phyloP scores from a whole-genome alignment of 2,113 vertebrate genomes.

The Patagioenas fasciata region DNA sequence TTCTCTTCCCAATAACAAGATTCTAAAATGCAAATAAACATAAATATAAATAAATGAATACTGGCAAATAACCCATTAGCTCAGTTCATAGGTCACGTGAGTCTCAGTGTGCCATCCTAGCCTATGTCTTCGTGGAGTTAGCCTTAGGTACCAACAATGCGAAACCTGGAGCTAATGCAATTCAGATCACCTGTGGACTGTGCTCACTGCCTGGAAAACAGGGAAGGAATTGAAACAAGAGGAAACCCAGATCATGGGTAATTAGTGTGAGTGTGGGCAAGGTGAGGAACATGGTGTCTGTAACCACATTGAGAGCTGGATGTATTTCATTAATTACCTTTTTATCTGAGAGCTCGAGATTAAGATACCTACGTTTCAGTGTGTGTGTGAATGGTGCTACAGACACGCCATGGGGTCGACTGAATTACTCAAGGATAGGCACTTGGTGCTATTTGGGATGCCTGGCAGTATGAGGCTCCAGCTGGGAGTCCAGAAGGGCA shows the following conservation, averaged over 20 bases:
- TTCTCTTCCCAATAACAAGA: not conserved
- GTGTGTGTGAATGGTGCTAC: not conserved
- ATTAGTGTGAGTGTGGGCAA: fast-evolving
- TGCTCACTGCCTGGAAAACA: not conserved
- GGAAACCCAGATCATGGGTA: not conserved
- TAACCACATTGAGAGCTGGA: not conserved
- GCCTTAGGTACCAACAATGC: fast-evolving
- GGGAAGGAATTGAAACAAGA: not conserved
- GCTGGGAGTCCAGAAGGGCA: not conserved
- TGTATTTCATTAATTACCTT: not conserved
- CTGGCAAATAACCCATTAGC: not conserved
- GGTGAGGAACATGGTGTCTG: not conserved
- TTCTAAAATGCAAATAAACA: not conserved
- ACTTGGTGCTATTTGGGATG: not conserved
- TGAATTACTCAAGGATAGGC: not conserved
- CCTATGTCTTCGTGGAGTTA: not conserved
- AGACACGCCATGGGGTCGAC: not conserved
- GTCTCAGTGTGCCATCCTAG: not conserved
- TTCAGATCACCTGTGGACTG: not conserved
- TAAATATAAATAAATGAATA: not conserved
- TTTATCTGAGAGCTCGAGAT: not conserved
- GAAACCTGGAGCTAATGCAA: not conserved
- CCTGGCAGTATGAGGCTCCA: not conserved
- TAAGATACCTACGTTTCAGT: not conserved
- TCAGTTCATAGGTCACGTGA: not conserved